Percentiles rank a stretch among this genome's conserved stretches.
These are phyloP conservation scores for Pluvianellus socialis DNA, from an alignment of 2,113 vertebrate genomes.

Conservation along the genomic window DNA sequence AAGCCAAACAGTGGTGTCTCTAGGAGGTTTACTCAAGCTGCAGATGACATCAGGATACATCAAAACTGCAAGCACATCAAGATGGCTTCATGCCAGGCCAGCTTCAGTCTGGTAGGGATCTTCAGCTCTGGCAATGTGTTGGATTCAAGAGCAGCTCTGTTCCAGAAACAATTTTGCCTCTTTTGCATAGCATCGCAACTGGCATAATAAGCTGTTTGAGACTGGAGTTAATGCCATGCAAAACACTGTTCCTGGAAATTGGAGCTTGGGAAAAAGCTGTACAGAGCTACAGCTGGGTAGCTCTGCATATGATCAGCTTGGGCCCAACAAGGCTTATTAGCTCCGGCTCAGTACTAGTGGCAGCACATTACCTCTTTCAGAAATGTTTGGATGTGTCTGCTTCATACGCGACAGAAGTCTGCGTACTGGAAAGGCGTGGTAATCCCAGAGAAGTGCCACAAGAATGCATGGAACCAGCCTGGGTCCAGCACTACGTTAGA, in stretches of 20 bases:
- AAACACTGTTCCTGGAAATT: neutral
- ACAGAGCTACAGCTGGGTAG: neutral
- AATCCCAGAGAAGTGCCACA: neutral
- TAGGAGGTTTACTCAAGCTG: conserved; percentile 3
- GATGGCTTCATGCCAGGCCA: conserved; percentile 1
- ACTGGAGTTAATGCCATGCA: neutral
- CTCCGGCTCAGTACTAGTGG: neutral
- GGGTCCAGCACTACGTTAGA: rapidly evolving
- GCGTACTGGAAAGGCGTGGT: neutral
- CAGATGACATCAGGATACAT: neutral
- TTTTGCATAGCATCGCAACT: neutral
- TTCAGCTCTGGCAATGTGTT: neutral
- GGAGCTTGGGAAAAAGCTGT: neutral
- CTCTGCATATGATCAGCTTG: neutral
- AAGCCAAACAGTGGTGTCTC: neutral
- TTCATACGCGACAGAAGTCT: neutral
- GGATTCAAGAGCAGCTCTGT: neutral
- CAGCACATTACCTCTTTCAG: neutral
- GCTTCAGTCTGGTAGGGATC: neutral
- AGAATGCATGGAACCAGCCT: neutral
- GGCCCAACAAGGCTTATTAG: neutral
- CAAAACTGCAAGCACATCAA: neutral
- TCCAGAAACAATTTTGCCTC: conserved; percentile 30
- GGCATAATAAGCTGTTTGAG: neutral
- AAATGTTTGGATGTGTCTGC: conserved; percentile 2